Percentiles rank a stretch among this genome's conserved stretches.
Conservation (phyloP, 2,888 invertebrate genomes). For the Argyresthia albistria region DNA sequence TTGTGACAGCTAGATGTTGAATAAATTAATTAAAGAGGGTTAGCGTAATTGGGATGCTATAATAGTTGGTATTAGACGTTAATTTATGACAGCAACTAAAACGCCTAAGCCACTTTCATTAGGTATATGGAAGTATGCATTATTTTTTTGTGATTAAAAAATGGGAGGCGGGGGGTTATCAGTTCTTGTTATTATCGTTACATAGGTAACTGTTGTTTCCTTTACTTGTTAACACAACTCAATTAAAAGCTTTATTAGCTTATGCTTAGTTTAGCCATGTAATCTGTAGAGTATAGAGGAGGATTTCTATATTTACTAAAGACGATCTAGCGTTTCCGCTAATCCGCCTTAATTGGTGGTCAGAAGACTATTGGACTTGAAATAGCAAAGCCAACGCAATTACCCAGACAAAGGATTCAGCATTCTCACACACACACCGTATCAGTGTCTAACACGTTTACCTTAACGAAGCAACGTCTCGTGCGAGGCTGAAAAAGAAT, state of each 20-base stretch:
- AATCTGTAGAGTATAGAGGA: constrained; percentile 22
- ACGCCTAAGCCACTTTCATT: background rate
- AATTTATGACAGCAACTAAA: background rate
- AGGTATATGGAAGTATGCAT: background rate
- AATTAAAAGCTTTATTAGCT: too few species aligned
- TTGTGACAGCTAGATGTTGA: background rate
- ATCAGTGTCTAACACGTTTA: background rate
- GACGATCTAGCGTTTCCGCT: constrained; percentile 19
- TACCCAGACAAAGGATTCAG: constrained; percentile 43
- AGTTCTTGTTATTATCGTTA: background rate
- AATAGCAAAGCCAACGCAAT: constrained; percentile 56
- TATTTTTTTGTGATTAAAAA: too few species aligned
- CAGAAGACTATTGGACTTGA: constrained; percentile 66
- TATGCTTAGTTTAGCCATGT: constrained; percentile 16
- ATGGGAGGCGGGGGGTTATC: too few species aligned
- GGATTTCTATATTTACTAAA: too few species aligned
- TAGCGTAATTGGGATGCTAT: background rate
- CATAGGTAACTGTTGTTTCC: too few species aligned
- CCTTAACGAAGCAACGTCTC: background rate
- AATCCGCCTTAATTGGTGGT: constrained; percentile 63
- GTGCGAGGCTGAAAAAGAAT: background rate
- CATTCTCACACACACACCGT: constrained; percentile 8
- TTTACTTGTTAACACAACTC: too few species aligned
- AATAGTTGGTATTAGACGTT: background rate
- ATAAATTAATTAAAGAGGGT: background rate